phyloP scores from a whole-genome alignment of 2,797 vertebrate species.

The Triplophysa bombifrons region DNA sequence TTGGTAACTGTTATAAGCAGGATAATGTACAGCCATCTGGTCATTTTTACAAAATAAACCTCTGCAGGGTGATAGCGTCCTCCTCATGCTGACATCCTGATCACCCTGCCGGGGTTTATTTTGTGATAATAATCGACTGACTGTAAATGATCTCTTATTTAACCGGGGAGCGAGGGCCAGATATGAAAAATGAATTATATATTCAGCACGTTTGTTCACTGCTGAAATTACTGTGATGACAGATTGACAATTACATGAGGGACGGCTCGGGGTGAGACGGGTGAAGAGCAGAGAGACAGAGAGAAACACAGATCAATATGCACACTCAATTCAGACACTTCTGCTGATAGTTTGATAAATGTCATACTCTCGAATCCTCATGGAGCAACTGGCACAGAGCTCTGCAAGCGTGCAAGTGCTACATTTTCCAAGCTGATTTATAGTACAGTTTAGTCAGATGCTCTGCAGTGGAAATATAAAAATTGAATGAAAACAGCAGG shows the following conservation, averaged over 20 bases:
- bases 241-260: constrained; percentile 18
- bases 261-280: background rate
- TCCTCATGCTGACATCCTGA: background rate
- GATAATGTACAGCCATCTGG: background rate
- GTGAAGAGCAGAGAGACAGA: constrained; percentile 1
- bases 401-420: background rate
- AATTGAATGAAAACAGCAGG: background rate
- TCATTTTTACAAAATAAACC: background rate
- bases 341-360: constrained; percentile 45
- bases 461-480: constrained; percentile 1
- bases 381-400: background rate
- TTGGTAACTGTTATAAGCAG: background rate
- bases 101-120: background rate
- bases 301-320: constrained; percentile 29
- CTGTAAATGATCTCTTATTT: constrained; percentile 4
- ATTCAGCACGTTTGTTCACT: constrained; percentile 29
- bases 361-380: constrained; percentile 17
- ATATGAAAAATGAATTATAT: constrained; percentile 18
- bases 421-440: background rate
- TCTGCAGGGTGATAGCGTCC: background rate
- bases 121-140: background rate
- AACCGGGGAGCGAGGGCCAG: background rate
- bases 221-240: constrained; percentile 25
- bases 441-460: constrained; percentile 8
- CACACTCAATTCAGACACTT: constrained; percentile 34